A percentile compares a stretch with the other conserved stretches of the same genome.
phyloP scores from a whole-genome alignment of 2,888 invertebrate species.

The Ptychoptera contaminata region DNA sequence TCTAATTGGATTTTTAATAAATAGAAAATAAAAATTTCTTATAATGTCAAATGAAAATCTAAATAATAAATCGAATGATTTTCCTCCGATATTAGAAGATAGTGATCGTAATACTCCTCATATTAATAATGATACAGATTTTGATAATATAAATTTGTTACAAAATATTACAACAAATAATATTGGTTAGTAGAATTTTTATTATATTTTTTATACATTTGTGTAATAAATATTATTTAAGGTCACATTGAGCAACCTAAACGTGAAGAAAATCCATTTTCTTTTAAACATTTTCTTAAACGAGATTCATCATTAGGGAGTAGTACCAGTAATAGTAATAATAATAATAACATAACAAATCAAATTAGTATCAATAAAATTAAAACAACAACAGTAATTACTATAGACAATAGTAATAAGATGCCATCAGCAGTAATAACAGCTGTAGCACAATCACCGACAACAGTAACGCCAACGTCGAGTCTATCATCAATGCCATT shows the following conservation, averaged over 20 bases:
- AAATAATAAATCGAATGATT: no score
- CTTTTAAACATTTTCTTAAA: slow-evolving; percentile 71
- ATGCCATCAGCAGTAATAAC: background rate
- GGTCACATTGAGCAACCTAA: slow-evolving; percentile 9
- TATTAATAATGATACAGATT: no score
- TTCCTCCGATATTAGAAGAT: no score
- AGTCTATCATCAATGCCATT: background rate
- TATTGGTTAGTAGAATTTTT: no score
- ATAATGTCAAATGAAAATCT: no score
- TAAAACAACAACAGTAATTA: slow-evolving; percentile 5
- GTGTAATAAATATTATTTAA: background rate
- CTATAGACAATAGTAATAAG: slow-evolving; percentile 1
- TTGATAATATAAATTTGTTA: no score
- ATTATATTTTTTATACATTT: background rate
- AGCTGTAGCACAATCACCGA: slow-evolving; percentile 7
- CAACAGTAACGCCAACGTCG: background rate
- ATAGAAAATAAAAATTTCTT: no score
- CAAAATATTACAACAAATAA: no score
- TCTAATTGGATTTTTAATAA: no score
- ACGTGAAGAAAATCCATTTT: slow-evolving; percentile 60
- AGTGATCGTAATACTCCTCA: no score
- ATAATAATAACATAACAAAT: background rate
- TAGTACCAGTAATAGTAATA: slow-evolving; percentile 15
- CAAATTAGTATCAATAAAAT: background rate
- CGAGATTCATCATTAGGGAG: slow-evolving; percentile 31